phyloP scores from a whole-genome alignment of 1,140 invertebrate genomes.

The Papilio machaon region DNA sequence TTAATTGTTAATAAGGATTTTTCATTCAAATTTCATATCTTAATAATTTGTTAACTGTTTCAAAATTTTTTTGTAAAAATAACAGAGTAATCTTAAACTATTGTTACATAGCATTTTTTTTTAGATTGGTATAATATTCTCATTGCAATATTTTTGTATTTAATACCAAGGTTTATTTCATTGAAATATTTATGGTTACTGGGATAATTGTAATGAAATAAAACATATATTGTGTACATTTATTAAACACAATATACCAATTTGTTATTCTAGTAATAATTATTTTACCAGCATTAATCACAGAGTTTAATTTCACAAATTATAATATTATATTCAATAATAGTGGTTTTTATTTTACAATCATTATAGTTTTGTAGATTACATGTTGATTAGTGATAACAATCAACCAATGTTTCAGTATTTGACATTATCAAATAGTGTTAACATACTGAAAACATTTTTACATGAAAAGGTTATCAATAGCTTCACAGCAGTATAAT shows the following conservation, averaged over 20 bases:
- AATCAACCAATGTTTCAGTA: neutral
- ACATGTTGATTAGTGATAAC: neutral
- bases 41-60: neutral
- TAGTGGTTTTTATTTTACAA: neutral
- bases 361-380: neutral
- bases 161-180: neutral
- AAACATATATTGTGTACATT: neutral
- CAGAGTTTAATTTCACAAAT: neutral
- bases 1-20: neutral
- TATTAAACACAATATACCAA: conserved; percentile 1
- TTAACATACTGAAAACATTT: neutral
- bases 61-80: neutral
- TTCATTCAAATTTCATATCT: neutral
- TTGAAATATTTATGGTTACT: neutral
- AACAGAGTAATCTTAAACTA: no score
- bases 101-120: neutral
- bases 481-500: neutral
- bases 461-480: neutral
- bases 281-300: neutral
- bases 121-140: no score
- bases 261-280: neutral
- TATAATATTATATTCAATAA: neutral
- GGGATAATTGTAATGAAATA: neutral
- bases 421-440: conserved; percentile 51
- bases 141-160: neutral